Percentiles rank a stretch among this genome's conserved stretches.
Evolutionary conservation across 2,113 vertebrate species (phyloP).

Genomic region (Mesembrinibis cayennensis): DNA sequence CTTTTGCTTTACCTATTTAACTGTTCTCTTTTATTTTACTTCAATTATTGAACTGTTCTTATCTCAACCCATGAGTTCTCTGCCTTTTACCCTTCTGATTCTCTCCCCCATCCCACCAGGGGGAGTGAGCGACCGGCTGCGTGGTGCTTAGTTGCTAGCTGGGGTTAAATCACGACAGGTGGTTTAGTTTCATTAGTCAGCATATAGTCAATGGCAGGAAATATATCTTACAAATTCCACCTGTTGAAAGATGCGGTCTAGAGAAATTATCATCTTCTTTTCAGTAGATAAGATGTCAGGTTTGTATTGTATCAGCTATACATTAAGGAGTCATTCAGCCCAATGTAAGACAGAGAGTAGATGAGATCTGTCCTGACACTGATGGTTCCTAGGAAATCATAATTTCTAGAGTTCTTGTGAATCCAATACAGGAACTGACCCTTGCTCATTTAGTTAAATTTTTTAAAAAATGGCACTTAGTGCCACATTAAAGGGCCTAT

Average conservation of each 20-base stretch:
- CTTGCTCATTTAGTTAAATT: neutral
- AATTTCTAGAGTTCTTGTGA: neutral
- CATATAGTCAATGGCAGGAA: neutral
- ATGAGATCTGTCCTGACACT: neutral
- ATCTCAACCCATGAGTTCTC: too few species aligned
- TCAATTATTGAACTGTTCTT: too few species aligned
- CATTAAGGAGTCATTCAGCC: neutral
- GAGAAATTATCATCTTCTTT: neutral
- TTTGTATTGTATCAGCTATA: neutral
- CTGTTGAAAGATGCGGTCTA: neutral
- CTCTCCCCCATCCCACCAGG: too few species aligned
- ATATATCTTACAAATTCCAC: neutral
- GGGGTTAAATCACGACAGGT: too few species aligned
- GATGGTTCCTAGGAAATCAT: neutral
- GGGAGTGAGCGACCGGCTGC: too few species aligned
- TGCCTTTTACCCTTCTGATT: too few species aligned
- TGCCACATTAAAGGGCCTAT: neutral
- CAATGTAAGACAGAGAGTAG: neutral
- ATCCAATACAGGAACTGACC: neutral
- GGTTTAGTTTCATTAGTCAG: neutral
- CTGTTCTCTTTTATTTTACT: too few species aligned
- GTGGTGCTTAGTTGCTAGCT: too few species aligned
- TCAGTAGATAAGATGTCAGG: neutral
- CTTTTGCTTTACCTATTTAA: too few species aligned
- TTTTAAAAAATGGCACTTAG: neutral